Evolutionary conservation across 2,888 invertebrate genomes (phyloP).

Genomic region (Cephus pygmeus): DNA sequence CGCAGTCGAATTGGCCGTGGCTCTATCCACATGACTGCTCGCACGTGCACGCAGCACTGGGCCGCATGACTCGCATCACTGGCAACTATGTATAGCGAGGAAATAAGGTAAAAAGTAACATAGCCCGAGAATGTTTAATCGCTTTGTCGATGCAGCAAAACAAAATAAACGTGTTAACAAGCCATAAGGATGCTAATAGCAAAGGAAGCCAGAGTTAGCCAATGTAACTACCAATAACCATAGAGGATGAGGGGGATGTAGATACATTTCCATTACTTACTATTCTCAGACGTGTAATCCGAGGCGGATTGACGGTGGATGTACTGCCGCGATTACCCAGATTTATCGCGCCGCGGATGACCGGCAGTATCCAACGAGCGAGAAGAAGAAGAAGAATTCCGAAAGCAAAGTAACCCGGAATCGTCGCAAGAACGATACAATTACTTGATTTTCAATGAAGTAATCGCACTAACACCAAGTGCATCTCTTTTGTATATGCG

Average conservation of each 20-base stretch:
- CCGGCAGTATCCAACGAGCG: background rate
- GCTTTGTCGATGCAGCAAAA: background rate
- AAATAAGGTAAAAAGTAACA: background rate
- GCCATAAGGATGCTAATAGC: background rate
- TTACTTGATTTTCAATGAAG: background rate
- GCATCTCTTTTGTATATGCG: background rate
- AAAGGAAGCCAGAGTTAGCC: background rate
- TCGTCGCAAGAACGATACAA: background rate
- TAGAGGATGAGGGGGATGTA: background rate
- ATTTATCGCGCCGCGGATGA: background rate
- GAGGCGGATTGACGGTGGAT: slow-evolving; percentile 37
- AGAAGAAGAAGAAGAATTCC: background rate
- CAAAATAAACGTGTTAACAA: background rate
- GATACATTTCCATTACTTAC: slow-evolving; percentile 42
- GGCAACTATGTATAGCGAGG: background rate
- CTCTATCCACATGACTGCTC: background rate
- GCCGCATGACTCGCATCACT: background rate
- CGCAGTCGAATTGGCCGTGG: background rate
- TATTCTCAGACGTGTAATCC: slow-evolving; percentile 48
- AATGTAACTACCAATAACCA: background rate
- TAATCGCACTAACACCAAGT: background rate
- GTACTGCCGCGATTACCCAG: slow-evolving; percentile 6
- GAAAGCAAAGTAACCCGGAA: background rate
- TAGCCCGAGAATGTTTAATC: background rate
- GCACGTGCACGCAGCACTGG: background rate